A percentile compares a stretch with the other conserved stretches of the same genome.
Evolutionary conservation across 2,797 vertebrate genomes (phyloP).

Genomic region (Meda fulgida): DNA sequence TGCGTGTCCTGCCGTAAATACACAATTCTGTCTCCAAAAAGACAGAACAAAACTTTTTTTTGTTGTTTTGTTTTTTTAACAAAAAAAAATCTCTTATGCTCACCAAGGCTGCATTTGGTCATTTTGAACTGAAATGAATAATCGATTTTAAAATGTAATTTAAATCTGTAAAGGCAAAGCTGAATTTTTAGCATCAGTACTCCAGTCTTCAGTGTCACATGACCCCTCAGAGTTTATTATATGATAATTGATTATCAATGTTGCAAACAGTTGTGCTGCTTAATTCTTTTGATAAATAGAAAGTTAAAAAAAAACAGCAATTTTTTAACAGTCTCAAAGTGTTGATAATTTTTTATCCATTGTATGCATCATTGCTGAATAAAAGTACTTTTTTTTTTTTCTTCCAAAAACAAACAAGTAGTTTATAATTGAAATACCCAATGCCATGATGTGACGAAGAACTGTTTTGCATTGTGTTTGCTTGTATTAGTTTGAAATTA

Average conservation of each 20-base stretch:
- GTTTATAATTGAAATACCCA: background rate
- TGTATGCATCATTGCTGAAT: background rate
- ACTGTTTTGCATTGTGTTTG: background rate
- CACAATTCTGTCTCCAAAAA: background rate
- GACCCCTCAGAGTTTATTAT: background rate
- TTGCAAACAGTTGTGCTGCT: background rate
- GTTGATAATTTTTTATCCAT: no score
- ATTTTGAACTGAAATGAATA: no score
- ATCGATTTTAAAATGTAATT: background rate
- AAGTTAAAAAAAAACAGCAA: no score
- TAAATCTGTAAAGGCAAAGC: background rate
- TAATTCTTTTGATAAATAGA: background rate
- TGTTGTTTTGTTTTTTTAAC: no score
- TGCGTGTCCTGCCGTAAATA: background rate
- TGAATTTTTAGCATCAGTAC: background rate
- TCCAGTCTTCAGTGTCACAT: background rate
- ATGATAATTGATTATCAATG: background rate
- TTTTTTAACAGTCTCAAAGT: no score
- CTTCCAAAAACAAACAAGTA: background rate
- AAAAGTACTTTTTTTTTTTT: no score
- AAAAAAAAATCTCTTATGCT: background rate
- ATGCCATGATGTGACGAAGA: background rate
- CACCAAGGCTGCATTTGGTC: no score
- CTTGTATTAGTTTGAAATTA: conserved; percentile 27
- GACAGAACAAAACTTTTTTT: no score